These are phyloP conservation scores for Acanthosepion esculentum DNA, from an alignment of 2,888 invertebrate genomes.

Conservation along the genomic window DNA sequence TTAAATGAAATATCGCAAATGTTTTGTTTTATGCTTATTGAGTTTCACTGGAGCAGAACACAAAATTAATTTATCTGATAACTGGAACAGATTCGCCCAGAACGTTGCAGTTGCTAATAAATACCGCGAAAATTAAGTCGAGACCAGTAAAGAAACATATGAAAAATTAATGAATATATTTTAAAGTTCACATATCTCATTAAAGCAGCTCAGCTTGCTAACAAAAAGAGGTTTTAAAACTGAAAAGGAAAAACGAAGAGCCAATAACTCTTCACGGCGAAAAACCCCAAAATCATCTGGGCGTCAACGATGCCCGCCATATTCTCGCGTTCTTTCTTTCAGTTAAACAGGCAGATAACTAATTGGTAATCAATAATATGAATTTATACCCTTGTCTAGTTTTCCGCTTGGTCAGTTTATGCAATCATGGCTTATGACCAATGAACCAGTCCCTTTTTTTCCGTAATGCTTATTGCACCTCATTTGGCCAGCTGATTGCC, in stretches of 20 bases:
- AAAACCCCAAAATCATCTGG: neutral
- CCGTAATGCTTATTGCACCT: neutral
- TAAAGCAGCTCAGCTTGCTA: neutral
- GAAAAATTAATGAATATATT: constrained; percentile 33
- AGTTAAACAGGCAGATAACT: neutral
- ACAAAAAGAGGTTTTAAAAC: neutral
- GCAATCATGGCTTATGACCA: neutral
- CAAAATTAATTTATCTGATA: neutral
- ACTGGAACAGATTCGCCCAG: neutral
- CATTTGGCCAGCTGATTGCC: neutral
- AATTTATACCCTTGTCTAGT: neutral
- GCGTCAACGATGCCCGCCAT: neutral
- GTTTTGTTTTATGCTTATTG: neutral
- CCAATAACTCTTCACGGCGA: neutral
- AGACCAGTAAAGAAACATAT: neutral
- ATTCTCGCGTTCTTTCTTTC: neutral
- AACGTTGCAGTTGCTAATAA: neutral
- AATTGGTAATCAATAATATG: constrained; percentile 21
- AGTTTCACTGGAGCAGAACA: neutral
- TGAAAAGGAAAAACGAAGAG: neutral
- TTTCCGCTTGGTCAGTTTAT: neutral
- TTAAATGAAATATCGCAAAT: constrained; percentile 2
- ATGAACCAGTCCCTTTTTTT: neutral
- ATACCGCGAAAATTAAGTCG: neutral
- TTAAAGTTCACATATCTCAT: neutral